These are phyloP conservation scores for Gymnothorax javanicus DNA, from an alignment of 2,797 vertebrate species.

Conservation along the genomic window DNA sequence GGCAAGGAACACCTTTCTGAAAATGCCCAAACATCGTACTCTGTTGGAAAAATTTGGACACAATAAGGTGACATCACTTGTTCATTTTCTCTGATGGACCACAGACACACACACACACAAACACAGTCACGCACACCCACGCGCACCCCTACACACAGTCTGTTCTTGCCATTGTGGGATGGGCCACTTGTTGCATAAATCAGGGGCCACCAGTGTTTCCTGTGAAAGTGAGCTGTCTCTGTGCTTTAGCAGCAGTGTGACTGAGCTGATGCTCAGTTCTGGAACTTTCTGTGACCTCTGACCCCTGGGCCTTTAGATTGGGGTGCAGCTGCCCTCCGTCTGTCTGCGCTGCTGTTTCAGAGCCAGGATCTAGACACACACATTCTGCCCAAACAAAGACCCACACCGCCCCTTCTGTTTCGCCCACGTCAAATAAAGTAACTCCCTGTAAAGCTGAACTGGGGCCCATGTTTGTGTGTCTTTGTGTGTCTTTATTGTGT, in stretches of 20 bases:
- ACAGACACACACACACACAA: neutral
- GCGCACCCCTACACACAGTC: neutral
- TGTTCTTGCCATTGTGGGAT: neutral
- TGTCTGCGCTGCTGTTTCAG: neutral
- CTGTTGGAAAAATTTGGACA: too few relatives aligned
- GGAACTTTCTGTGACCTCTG: neutral
- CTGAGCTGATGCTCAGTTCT: neutral
- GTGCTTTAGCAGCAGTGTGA: slow-evolving; percentile 4
- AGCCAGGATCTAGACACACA: neutral
- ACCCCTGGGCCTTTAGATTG: neutral
- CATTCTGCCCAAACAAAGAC: neutral
- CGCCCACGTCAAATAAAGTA: neutral
- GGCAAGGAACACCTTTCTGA: too few relatives aligned
- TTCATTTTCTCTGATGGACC: too few relatives aligned
- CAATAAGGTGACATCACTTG: too few relatives aligned
- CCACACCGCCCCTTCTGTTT: neutral
- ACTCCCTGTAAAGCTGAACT: neutral
- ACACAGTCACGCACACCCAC: neutral
- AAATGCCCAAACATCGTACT: too few relatives aligned
- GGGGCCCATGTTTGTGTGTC: neutral
- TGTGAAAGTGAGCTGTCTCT: neutral
- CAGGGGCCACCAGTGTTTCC: neutral
- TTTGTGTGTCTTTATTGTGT: slow-evolving; percentile 45
- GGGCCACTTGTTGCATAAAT: neutral
- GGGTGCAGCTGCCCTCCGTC: slow-evolving; percentile 1